These are phyloP conservation scores for Epinotia ramella DNA, from an alignment of 2,888 invertebrate species.

Conservation along the genomic window DNA sequence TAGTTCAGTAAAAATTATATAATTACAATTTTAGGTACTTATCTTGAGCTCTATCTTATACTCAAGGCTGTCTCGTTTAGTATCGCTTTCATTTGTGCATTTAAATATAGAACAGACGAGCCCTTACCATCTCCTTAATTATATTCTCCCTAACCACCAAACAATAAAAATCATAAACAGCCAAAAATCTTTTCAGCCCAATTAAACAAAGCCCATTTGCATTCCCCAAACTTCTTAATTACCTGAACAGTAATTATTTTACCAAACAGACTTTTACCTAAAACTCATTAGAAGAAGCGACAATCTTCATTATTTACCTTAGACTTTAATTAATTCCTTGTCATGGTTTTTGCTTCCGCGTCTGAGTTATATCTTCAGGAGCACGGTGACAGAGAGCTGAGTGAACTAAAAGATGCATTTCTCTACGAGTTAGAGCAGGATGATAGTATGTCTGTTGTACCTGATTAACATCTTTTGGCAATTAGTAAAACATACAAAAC, in stretches of 20 bases:
- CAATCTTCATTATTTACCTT: slow-evolving; percentile 85
- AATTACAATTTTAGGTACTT: too few relatives aligned
- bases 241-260: slow-evolving; percentile 79
- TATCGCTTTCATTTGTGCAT: neutral
- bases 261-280: slow-evolving; percentile 65
- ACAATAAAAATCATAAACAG: slow-evolving; percentile 45
- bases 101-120: neutral
- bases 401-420: slow-evolving; percentile 57
- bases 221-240: slow-evolving; percentile 77
- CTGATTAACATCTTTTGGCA: slow-evolving; percentile 87
- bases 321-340: slow-evolving; percentile 85
- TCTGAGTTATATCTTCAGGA: slow-evolving; percentile 80
- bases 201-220: slow-evolving; percentile 67
- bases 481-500: slow-evolving; percentile 88
- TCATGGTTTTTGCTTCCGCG: slow-evolving; percentile 85
- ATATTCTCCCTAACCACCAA: slow-evolving; percentile 42
- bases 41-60: too few relatives aligned
- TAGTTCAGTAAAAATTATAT: too few relatives aligned
- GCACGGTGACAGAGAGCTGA: slow-evolving; percentile 55
- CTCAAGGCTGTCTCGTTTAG: too few relatives aligned
- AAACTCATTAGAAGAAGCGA: slow-evolving; percentile 82
- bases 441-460: slow-evolving; percentile 67
- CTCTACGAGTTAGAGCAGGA: slow-evolving; percentile 57
- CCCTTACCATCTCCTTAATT: slow-evolving; percentile 27
- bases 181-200: slow-evolving; percentile 62